These are phyloP conservation scores for Polia nebulosa DNA, from an alignment of 2,888 invertebrate genomes.

Conservation along the genomic window DNA sequence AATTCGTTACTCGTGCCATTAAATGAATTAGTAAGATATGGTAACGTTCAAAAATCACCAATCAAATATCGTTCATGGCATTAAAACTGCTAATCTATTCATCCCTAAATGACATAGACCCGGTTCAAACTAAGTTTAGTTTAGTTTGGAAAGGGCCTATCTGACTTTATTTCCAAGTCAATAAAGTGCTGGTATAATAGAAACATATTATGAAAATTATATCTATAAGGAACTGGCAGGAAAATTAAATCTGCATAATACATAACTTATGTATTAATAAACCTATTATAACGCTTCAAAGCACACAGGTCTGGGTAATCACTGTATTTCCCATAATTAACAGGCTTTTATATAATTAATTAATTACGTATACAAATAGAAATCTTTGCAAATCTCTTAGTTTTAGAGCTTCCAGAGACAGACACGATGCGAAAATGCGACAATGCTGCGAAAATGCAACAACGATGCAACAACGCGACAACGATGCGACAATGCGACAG, in stretches of 20 bases:
- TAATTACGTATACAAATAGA: constrained; percentile 18
- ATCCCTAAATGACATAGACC: too few relatives aligned
- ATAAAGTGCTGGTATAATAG: background rate
- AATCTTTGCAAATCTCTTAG: constrained; percentile 15
- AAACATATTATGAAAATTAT: constrained; percentile 7
- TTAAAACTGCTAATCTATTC: too few relatives aligned
- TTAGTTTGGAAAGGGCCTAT: background rate
- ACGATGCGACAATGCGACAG: too few relatives aligned
- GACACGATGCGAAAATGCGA: background rate
- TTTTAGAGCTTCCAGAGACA: background rate
- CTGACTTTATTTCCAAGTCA: background rate
- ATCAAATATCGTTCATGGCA: too few relatives aligned
- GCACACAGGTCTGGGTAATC: constrained; percentile 37
- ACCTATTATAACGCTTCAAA: background rate
- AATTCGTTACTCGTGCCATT: background rate
- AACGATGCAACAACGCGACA: too few relatives aligned
- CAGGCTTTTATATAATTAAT: constrained; percentile 22
- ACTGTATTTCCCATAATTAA: constrained; percentile 20
- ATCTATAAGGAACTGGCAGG: constrained; percentile 31
- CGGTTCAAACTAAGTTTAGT: background rate
- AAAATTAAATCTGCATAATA: constrained; percentile 2
- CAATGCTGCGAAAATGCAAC: too few relatives aligned
- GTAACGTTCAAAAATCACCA: too few relatives aligned
- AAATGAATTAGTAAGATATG: background rate
- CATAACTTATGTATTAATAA: background rate